Evolutionary conservation across 2,797 vertebrate genomes (phyloP).

Genomic region (Sebastiscus tertius): DNA sequence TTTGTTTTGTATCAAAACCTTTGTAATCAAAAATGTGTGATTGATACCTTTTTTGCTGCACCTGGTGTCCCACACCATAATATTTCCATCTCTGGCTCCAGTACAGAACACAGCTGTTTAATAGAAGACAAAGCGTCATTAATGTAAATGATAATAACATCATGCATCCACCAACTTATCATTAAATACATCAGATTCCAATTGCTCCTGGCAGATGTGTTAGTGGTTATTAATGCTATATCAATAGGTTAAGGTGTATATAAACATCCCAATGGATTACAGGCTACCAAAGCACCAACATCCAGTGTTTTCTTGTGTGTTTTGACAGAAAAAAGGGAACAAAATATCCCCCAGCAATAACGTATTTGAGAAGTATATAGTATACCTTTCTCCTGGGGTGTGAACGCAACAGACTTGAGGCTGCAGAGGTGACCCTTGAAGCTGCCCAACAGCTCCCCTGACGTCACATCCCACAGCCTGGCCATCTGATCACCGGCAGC

Average conservation of each 20-base stretch:
- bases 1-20: background rate
- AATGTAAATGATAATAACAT: background rate
- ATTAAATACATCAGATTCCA: background rate
- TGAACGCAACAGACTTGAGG: slow-evolving; percentile 94
- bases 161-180: background rate
- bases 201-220: background rate
- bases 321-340: background rate
- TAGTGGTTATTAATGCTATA: background rate
- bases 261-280: background rate
- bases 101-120: slow-evolving; percentile 93
- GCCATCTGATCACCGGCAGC: slow-evolving; percentile 97
- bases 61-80: slow-evolving; percentile 97
- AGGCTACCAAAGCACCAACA: background rate
- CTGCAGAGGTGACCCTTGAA: slow-evolving; percentile 98
- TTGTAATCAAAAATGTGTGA: background rate
- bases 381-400: slow-evolving; percentile 90
- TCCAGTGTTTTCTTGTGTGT: background rate
- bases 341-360: background rate
- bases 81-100: slow-evolving; percentile 96
- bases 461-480: slow-evolving; percentile 92
- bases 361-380: background rate
- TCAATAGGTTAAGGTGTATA: accelerated
- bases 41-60: slow-evolving; percentile 95
- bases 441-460: slow-evolving; percentile 88
- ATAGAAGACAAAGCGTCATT: background rate